phyloP scores from a whole-genome alignment of 1,140 invertebrate genomes.

The Zaprionus ghesquierei region DNA sequence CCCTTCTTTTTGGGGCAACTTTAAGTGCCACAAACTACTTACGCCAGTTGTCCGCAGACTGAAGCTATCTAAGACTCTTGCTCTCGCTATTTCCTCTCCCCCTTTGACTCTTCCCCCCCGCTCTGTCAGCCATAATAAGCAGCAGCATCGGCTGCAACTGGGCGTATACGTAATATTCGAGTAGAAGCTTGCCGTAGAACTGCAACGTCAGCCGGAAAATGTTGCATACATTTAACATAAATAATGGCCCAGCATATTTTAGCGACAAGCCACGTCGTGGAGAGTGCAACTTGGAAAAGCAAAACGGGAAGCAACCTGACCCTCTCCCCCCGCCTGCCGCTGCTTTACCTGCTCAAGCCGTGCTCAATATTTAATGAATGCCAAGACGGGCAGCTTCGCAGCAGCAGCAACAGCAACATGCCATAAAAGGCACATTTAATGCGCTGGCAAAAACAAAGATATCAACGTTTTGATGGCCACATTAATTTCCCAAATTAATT shows the following conservation, averaged over 20 bases:
- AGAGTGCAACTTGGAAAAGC: slow-evolving; percentile 14
- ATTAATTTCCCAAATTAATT: slow-evolving; percentile 34
- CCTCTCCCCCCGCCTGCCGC: not conserved
- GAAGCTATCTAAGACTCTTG: slow-evolving; percentile 31
- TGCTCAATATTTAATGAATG: slow-evolving; percentile 49
- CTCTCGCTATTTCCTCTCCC: not conserved
- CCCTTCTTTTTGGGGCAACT: slow-evolving; percentile 11
- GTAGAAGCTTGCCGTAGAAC: not conserved
- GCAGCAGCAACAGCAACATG: not conserved
- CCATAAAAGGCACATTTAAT: slow-evolving; percentile 33
- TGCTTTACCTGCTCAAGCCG: not conserved
- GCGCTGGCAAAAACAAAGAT: slow-evolving; percentile 3
- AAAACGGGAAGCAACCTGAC: not conserved
- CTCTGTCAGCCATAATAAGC: slow-evolving; percentile 22
- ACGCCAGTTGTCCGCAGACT: slow-evolving; percentile 24
- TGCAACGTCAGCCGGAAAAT: slow-evolving; percentile 16
- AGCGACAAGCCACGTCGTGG: not conserved
- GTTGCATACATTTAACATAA: slow-evolving; percentile 61
- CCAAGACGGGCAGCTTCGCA: slow-evolving; percentile 5
- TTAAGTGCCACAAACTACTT: slow-evolving; percentile 35
- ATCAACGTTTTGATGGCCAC: slow-evolving; percentile 14
- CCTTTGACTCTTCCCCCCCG: not conserved
- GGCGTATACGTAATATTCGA: slow-evolving; percentile 40
- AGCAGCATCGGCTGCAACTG: not conserved
- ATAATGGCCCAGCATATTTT: slow-evolving; percentile 53